phyloP scores from a whole-genome alignment of 2,888 invertebrate genomes.

The Amorpha juglandis region DNA sequence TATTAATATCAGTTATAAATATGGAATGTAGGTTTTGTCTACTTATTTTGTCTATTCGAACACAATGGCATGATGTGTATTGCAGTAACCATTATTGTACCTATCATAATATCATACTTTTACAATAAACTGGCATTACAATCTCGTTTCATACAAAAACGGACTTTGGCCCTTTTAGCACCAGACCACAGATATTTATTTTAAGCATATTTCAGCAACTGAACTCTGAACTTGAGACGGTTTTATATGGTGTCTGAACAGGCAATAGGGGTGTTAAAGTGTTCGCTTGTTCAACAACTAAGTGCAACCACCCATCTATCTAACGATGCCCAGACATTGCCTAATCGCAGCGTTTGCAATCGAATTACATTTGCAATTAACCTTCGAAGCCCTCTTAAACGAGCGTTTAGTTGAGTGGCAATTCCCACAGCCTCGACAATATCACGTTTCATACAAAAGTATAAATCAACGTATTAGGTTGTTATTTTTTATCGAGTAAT shows the following conservation, averaged over 20 bases:
- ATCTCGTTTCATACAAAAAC: too few relatives aligned
- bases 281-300: background rate
- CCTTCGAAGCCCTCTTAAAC: conserved; percentile 5
- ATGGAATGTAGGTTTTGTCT: too few relatives aligned
- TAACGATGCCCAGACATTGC: background rate
- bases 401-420: background rate
- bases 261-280: background rate
- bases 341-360: conserved; percentile 1
- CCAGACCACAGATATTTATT: too few relatives aligned
- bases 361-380: conserved; percentile 7
- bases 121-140: too few relatives aligned
- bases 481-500: conserved; percentile 20
- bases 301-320: background rate
- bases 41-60: too few relatives aligned
- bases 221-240: background rate
- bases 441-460: conserved; percentile 21
- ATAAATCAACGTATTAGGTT: conserved; percentile 17
- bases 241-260: background rate
- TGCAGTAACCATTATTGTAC: too few relatives aligned
- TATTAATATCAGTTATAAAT: too few relatives aligned
- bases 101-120: too few relatives aligned
- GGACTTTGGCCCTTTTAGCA: too few relatives aligned
- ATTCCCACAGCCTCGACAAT: conserved; percentile 13
- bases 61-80: too few relatives aligned
- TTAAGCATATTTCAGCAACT: too few relatives aligned